Base-by-base conservation (phyloP, 2,888 invertebrate species). In the Tanytarsus gracilentus region DNA sequence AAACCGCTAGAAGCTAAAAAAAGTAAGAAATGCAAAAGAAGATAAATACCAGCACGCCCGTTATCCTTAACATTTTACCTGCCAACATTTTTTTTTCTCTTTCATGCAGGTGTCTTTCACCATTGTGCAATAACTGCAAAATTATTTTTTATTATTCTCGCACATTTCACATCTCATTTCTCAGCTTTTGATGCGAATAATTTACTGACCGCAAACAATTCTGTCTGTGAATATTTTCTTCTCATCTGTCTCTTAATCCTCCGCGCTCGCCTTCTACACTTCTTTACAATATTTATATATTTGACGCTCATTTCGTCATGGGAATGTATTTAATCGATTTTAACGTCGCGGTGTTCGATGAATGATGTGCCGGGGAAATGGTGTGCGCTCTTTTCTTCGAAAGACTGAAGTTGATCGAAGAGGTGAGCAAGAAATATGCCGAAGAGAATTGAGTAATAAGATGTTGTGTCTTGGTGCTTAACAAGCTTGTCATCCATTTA, bases 201-300 rank as follows among this genome's bases (percentile, higher is more conserved):
- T 53, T 33, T 36, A 23, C 53, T 53, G 53, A 53, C 53, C 53
- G 53, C 53, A 51, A 14, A 23, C 33, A 53, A 16, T n/a, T 18
- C 16, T 14, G 14, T 9, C 27, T 16, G 27, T 8, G 7, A 29
- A 25, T 25, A 27, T 50, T 52, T 30, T 29, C 7, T 2, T 16
- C 51, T 49, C 44, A 21, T 44, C 49, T 21, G 14, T 14, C 36
- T 36, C 16, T 16, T 44, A 18, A 2, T 44, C 44, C 23, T 44
- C 9, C 44, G 11, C 18, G 23, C 23, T 44, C 5, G 8, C 23
- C 9, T 9, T 40, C 40, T 23, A 18, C 11, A 23, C 23, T 23
- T 23, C 18, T 44, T 18, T 7, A 14, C n/a, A 36, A 16, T 36
- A 36, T 36, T 36, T 16, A 36, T 44, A 44, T 23, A 44, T 44